A percentile compares a stretch with the other conserved stretches of the same genome.
phyloP scores from a whole-genome alignment of 2,797 vertebrate species.

The Labroides dimidiatus region DNA sequence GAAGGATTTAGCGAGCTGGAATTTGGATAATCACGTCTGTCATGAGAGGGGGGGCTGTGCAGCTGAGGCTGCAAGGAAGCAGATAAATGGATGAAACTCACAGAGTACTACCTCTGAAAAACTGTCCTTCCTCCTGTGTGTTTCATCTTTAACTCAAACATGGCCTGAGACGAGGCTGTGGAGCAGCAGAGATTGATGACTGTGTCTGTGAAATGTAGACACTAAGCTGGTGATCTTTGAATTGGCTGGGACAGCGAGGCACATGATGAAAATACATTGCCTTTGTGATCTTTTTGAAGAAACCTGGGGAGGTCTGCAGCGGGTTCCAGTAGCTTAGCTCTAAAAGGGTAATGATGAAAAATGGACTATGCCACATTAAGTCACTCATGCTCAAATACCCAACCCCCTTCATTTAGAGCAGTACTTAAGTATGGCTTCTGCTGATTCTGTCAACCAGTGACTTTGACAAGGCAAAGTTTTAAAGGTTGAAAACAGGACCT shows the following conservation, averaged over 20 bases:
- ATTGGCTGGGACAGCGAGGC: constrained; percentile 54
- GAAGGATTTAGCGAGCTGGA: constrained; percentile 39
- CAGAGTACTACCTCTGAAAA: constrained; percentile 30
- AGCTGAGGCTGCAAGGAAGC: constrained; percentile 46
- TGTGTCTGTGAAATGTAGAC: constrained; percentile 61
- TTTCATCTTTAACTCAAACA: constrained; percentile 49
- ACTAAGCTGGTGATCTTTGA: constrained; percentile 65
- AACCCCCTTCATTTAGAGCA: constrained; percentile 27
- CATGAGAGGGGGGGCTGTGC: constrained; percentile 29
- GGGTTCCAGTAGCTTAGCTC: constrained; percentile 52
- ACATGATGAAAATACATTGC: constrained; percentile 68
- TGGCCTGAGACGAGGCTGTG: constrained; percentile 44
- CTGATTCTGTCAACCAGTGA: constrained; percentile 28
- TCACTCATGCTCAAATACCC: constrained; percentile 50
- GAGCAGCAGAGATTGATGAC: constrained; percentile 65
- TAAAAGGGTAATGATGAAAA: constrained; percentile 70
- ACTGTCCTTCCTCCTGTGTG: constrained; percentile 28
- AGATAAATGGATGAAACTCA: constrained; percentile 51
- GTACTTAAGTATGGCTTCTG: constrained; percentile 14
- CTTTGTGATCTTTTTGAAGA: constrained; percentile 65
- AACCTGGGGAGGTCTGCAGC: constrained; percentile 55
- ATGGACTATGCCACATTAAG: constrained; percentile 61
- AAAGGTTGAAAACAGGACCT: background rate
- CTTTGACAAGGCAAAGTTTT: constrained; percentile 19
- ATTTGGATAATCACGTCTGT: constrained; percentile 56